Percentiles rank a stretch among this genome's conserved stretches.
Evolutionary conservation across 2,113 vertebrate genomes (phyloP).

Genomic region (Carollia perspicillata): DNA sequence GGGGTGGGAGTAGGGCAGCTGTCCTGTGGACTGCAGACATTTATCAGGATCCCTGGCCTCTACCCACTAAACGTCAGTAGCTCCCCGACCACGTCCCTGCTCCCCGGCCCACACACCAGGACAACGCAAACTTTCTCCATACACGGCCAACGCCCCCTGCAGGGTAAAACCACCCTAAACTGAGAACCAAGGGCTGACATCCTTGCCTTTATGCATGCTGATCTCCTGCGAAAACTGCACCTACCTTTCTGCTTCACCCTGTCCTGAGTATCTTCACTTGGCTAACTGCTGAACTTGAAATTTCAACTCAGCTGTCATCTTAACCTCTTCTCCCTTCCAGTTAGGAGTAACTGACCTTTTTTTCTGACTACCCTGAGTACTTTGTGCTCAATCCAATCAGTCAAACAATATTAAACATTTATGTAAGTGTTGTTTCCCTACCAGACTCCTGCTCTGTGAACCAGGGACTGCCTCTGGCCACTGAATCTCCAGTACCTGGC

Average conservation of each 20-base stretch:
- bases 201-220: neutral
- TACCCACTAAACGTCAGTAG: too few species aligned
- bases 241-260: neutral
- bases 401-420: neutral
- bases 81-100: too few species aligned
- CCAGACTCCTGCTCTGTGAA: neutral
- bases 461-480: neutral
- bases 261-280: neutral
- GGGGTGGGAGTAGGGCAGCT: too few species aligned
- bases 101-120: too few species aligned
- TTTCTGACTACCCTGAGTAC: neutral
- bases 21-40: too few species aligned
- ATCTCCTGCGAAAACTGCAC: neutral
- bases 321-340: neutral
- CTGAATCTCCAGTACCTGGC: neutral
- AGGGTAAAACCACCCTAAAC: neutral
- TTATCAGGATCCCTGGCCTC: too few species aligned
- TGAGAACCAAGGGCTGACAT: neutral
- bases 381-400: neutral
- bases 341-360: neutral
- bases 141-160: neutral
- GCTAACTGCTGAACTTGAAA: neutral
- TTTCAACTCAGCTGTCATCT: neutral
- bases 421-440: neutral
- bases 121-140: neutral